phyloP scores from a whole-genome alignment of 2,797 vertebrate species.

The Enteromius radiatus region DNA sequence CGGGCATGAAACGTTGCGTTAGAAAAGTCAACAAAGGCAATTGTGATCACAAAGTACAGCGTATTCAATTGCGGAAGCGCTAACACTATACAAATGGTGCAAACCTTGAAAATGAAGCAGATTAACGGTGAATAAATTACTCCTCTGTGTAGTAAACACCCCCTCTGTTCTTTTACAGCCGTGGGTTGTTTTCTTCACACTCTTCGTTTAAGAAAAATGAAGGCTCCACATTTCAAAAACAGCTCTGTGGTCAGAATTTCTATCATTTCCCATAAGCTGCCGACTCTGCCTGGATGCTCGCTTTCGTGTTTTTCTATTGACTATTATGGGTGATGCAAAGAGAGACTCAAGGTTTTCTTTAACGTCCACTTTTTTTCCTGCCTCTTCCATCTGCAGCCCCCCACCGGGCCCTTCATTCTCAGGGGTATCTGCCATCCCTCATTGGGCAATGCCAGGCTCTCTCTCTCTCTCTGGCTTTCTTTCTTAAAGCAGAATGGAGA shows the following conservation, averaged over 20 bases:
- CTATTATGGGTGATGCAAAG: neutral
- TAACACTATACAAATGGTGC: slow-evolving; percentile 42
- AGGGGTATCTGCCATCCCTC: slow-evolving; percentile 16
- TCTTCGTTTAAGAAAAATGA: slow-evolving; percentile 23
- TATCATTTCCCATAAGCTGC: neutral
- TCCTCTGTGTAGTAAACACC: slow-evolving; percentile 40
- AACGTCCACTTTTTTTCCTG: neutral
- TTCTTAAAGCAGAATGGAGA: slow-evolving; percentile 22
- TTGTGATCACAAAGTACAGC: slow-evolving; percentile 62
- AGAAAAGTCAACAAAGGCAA: slow-evolving; percentile 68
- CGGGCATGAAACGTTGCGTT: slow-evolving; percentile 58
- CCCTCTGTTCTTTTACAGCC: neutral
- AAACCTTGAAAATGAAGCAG: slow-evolving; percentile 60
- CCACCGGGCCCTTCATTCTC: slow-evolving; percentile 20
- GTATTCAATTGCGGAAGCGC: slow-evolving; percentile 54
- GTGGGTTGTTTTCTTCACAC: slow-evolving; percentile 33
- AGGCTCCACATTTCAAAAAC: neutral
- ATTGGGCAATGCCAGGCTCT: slow-evolving; percentile 23
- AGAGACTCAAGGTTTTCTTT: slow-evolving; percentile 31
- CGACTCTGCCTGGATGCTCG: neutral
- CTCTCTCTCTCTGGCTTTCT: slow-evolving; percentile 10
- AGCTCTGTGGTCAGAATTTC: slow-evolving; percentile 1
- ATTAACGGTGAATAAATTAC: slow-evolving; percentile 68
- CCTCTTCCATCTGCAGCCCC: slow-evolving; percentile 5
- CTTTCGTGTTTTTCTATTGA: neutral